Base-by-base conservation (phyloP, 92 coral and sea anemone species). In the Porites evermanni region DNA sequence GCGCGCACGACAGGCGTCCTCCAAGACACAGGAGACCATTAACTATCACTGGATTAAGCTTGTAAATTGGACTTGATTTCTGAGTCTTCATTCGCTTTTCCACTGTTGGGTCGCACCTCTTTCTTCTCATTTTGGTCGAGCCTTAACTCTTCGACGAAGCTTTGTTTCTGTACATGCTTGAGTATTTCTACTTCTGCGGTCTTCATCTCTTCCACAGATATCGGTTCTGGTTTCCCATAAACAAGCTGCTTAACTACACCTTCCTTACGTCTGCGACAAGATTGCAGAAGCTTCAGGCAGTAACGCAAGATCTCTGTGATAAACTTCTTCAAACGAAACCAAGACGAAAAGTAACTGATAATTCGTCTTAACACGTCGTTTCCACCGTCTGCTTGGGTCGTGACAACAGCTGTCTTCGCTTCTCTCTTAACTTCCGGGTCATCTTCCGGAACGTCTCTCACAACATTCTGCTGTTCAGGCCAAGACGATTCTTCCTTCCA, bases 291-390 rank as follows among this genome's bases (percentile, higher is more conserved):
- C 16, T 74, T 84, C 18, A 59, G 24, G 64, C 79, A 81, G 60
- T 89, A 85, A 20, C 92, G 90, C 58, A 89, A 51, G 16, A 74
- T 54, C 92, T 83, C 85, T 11, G 92, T 89, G 16, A 90, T 75
- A 44, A 69, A 56, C 80, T 80, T 90, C 77, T 86, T 86, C 38
- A 90, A 65, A 74, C 87, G 64, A n/a, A 64, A 79, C 93, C 93
- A 90, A 1, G 93, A 90, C 4, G 93, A 89, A 78, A 70, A 85
- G 38, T 65, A 59, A 14, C 86, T 70, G 59, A 89, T 85, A 8
- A 92, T 82, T 10, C 73, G 87, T n/a, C 77, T 67, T 7, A 78
- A 14, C 0, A 75, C 66, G 66, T 84, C 71, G 12, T 52, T 29
- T 24, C 58, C 75, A 38, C 18, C 58, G 2, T 26, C 29, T 26